These are phyloP conservation scores for Trachelus troglodyta DNA, from an alignment of 2,888 invertebrate species.

Conservation along the genomic window DNA sequence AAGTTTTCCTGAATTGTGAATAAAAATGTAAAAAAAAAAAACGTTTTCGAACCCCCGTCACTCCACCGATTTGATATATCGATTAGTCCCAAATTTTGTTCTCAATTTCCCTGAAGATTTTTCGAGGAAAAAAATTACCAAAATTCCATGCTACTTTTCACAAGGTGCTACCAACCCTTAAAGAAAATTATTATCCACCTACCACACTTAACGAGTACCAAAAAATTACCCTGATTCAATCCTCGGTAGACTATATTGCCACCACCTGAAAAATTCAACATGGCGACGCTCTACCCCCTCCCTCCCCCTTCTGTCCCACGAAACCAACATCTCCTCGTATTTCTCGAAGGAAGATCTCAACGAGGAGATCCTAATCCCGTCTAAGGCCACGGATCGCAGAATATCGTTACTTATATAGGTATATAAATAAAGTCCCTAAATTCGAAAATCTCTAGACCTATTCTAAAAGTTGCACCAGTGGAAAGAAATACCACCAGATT, in stretches of 20 bases:
- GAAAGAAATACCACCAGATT: not conserved
- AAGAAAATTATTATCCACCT: not conserved
- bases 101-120: not conserved
- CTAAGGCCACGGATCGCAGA: not conserved
- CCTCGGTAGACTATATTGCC: not conserved
- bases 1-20: conserved; percentile 39
- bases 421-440: conserved; percentile 6
- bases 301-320: not conserved
- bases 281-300: not conserved
- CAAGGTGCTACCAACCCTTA: not conserved
- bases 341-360: not conserved
- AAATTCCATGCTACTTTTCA: not conserved
- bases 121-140: not conserved
- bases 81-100: not conserved
- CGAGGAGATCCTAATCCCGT: not conserved
- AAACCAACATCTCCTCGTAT: not conserved
- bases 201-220: too few relatives aligned
- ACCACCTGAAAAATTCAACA: not conserved
- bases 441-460: not conserved
- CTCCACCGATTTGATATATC: not conserved
- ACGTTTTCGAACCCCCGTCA: not conserved
- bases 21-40: not conserved
- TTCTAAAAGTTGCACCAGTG: not conserved
- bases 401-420: not conserved
- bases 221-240: too few relatives aligned